Percentiles rank a stretch among this genome's conserved stretches.
Conservation (phyloP, 2,797 vertebrate species). For the Mastacembelus armatus region DNA sequence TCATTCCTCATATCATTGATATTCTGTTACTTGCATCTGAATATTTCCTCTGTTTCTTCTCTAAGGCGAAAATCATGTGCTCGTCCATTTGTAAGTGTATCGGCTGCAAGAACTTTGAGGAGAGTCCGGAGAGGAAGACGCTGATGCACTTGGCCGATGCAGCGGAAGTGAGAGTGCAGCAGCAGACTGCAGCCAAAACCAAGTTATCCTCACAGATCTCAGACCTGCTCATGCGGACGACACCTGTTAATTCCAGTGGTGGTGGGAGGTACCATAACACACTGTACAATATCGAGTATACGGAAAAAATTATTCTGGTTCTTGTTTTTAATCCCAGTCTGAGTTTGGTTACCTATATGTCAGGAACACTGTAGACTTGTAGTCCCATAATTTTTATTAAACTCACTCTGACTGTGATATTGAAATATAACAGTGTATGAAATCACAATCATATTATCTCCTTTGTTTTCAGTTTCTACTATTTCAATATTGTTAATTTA, state of each 20-base stretch:
- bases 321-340: too few species aligned
- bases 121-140: slow-evolving; percentile 97
- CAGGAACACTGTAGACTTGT: too few species aligned
- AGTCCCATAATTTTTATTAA: too few species aligned
- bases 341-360: too few species aligned
- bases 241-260: slow-evolving; percentile 90
- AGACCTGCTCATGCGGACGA: slow-evolving; percentile 92
- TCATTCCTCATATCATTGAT: not conserved
- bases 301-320: too few species aligned
- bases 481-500: too few species aligned
- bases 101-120: slow-evolving; percentile 99
- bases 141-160: slow-evolving; percentile 98
- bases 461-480: too few species aligned
- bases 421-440: too few species aligned
- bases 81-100: slow-evolving; percentile 99
- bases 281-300: too few species aligned
- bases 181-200: slow-evolving; percentile 97
- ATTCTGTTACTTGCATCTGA: accelerated
- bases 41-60: not conserved
- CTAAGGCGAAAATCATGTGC: slow-evolving; percentile 99
- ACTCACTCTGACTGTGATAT: too few species aligned
- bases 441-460: too few species aligned
- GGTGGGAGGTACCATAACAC: slow-evolving; percentile 90
- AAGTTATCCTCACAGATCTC: slow-evolving; percentile 98
- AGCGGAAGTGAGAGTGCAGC: slow-evolving; percentile 96